Conservation (phyloP, 2,888 invertebrate species). For the Mystacides longicornis region DNA sequence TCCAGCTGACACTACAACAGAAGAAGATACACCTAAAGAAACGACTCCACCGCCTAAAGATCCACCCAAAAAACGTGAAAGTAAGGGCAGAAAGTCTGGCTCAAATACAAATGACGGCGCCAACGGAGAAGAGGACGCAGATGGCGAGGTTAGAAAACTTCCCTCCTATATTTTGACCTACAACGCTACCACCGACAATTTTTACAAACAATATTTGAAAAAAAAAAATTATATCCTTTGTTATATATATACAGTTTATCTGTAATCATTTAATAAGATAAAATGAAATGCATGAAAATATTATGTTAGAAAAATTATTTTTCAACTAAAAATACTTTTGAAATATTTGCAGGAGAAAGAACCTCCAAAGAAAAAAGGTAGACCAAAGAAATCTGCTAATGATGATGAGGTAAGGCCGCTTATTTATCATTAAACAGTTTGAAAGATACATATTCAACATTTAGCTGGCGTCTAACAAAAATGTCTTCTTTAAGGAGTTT, state of each 20-base stretch:
- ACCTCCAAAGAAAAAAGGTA: background rate
- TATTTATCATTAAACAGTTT: too few species aligned
- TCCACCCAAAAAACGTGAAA: constrained; percentile 22
- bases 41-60: constrained; percentile 23
- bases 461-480: too few species aligned
- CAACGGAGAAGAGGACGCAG: constrained; percentile 28
- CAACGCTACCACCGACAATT: too few species aligned
- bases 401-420: background rate
- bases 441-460: too few species aligned
- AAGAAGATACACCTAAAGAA: constrained; percentile 28
- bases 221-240: too few species aligned
- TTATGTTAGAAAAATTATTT: background rate
- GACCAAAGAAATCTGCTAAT: background rate
- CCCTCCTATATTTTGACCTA: background rate
- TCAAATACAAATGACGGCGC: constrained; percentile 3
- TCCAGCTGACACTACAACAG: background rate
- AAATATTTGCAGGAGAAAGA: background rate
- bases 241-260: too few species aligned
- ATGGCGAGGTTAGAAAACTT: constrained; percentile 24
- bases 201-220: too few species aligned
- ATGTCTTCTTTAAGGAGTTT: too few species aligned
- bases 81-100: constrained; percentile 16
- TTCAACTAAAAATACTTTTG: background rate
- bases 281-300: too few species aligned
- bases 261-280: background rate